phyloP scores from a whole-genome alignment of 2,113 vertebrate species.

The Centropus unirufus region DNA sequence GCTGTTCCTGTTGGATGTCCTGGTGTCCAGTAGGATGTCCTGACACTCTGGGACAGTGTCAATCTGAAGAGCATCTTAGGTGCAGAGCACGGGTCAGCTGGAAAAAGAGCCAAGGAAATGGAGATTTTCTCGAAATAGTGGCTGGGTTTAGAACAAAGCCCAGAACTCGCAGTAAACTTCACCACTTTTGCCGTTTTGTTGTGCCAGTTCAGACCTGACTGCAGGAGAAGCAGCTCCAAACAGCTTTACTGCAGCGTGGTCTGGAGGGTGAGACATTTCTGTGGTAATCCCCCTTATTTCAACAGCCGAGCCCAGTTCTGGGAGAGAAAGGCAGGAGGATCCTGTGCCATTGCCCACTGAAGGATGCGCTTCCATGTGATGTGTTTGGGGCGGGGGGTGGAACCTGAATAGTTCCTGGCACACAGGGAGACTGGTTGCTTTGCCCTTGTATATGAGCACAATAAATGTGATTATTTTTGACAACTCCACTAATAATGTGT shows the following conservation, averaged over 20 bases:
- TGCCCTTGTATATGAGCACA: neutral
- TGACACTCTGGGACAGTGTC: neutral
- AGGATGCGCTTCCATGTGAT: neutral
- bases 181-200: neutral
- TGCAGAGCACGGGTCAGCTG: neutral
- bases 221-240: slow-evolving; percentile 3
- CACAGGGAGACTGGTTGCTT: neutral
- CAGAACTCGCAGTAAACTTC: neutral
- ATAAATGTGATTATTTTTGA: neutral
- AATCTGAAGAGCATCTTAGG: neutral
- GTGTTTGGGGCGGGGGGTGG: neutral
- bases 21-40: neutral
- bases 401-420: neutral
- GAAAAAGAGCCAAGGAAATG: neutral
- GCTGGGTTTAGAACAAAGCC: neutral
- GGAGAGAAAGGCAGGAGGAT: neutral
- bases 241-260: neutral
- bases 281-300: neutral
- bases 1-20: neutral
- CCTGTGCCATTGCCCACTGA: fast-evolving
- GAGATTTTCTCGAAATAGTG: neutral
- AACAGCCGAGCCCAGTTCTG: neutral
- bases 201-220: neutral
- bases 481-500: neutral
- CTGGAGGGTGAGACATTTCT: slow-evolving; percentile 1